Percentiles rank a stretch among this genome's conserved stretches.
These are phyloP conservation scores for Drosophila melanica DNA, from an alignment of 1,140 invertebrate genomes.

Conservation along the genomic window DNA sequence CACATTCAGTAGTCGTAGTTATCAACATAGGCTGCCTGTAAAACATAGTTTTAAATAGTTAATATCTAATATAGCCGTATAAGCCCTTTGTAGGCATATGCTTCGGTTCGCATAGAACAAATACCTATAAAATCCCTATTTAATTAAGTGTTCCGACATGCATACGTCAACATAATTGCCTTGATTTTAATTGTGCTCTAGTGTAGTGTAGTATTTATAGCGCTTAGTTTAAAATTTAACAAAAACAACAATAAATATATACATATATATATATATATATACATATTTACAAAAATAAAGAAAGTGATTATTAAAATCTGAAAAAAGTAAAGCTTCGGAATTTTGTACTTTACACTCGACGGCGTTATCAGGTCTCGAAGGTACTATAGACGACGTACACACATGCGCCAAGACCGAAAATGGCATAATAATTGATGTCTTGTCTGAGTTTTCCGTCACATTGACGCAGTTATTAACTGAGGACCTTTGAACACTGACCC, in stretches of 20 bases:
- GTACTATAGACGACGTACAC: slow-evolving; percentile 7
- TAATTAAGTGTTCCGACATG: slow-evolving; percentile 23
- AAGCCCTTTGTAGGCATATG: slow-evolving; percentile 24
- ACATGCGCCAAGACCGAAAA: neutral
- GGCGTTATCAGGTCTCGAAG: slow-evolving; percentile 45
- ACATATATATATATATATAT: slow-evolving; percentile 24
- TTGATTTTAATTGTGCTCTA: slow-evolving; percentile 25
- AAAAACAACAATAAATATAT: slow-evolving; percentile 40
- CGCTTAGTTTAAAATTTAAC: slow-evolving; percentile 7
- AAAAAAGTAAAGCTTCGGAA: slow-evolving; percentile 46
- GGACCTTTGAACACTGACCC: slow-evolving; percentile 34
- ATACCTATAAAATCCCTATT: neutral
- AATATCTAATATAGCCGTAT: slow-evolving; percentile 31
- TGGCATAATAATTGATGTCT: slow-evolving; percentile 35
- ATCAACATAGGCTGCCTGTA: slow-evolving; percentile 64
- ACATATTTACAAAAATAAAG: slow-evolving; percentile 4
- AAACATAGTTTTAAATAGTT: slow-evolving; percentile 69
- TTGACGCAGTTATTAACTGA: slow-evolving; percentile 41
- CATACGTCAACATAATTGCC: slow-evolving; percentile 7
- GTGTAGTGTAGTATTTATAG: slow-evolving; percentile 41
- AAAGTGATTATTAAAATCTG: slow-evolving; percentile 48
- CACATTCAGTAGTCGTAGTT: slow-evolving; percentile 38
- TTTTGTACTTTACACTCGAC: slow-evolving; percentile 67
- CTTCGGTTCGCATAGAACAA: slow-evolving; percentile 21
- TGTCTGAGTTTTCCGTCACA: slow-evolving; percentile 46